Percentiles rank a stretch among this genome's conserved stretches.
phyloP scores from a whole-genome alignment of 2,797 vertebrate genomes.

The Alfaro cultratus region DNA sequence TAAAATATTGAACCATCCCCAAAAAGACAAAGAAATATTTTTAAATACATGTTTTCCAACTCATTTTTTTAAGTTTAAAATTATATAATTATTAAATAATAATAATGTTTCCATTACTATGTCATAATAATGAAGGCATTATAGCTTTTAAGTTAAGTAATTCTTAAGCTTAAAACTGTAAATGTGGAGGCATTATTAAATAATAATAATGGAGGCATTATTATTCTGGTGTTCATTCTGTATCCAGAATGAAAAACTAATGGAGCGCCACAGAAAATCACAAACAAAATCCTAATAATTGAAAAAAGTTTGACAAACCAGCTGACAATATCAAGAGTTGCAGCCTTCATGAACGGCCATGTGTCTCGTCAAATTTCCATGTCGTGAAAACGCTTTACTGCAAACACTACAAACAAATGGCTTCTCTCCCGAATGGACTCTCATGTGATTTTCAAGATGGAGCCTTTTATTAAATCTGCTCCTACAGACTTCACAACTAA shows the following conservation, averaged over 20 bases:
- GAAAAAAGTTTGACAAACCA: neutral
- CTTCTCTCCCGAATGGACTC: conserved; percentile 6
- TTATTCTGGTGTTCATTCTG: too few species aligned
- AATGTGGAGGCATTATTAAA: neutral
- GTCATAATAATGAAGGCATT: too few species aligned
- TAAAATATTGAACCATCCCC: neutral
- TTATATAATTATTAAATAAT: neutral
- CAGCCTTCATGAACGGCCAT: neutral
- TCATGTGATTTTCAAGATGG: conserved; percentile 3
- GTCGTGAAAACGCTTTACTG: neutral
- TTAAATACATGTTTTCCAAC: neutral
- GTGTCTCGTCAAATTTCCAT: conserved; percentile 1
- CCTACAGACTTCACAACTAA: neutral
- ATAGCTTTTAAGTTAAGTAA: too few species aligned
- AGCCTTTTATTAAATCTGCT: conserved; percentile 2
- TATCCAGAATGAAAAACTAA: neutral
- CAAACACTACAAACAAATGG: neutral
- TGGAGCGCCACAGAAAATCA: neutral
- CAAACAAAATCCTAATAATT: neutral
- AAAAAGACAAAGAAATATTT: neutral
- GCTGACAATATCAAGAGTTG: neutral
- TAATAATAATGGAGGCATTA: neutral
- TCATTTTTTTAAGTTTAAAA: neutral
- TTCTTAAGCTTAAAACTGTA: too few species aligned
- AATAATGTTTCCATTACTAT: too few species aligned